phyloP scores from a whole-genome alignment of 1,140 invertebrate species.

The Yoshiicerus persimilis region DNA sequence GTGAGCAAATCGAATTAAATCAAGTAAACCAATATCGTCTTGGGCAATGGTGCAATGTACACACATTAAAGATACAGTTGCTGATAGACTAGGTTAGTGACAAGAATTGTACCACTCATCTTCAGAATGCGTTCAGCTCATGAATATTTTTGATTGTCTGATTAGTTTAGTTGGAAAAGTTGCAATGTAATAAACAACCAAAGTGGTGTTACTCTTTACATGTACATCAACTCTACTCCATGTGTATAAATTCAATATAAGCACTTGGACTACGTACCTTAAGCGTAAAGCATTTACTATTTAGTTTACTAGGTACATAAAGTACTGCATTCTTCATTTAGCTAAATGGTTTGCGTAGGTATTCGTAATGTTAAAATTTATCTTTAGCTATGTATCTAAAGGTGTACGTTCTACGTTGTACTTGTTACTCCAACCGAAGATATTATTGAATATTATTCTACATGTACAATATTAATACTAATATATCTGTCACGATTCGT shows the following conservation, averaged over 20 bases:
- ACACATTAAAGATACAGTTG: not conserved
- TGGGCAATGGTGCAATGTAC: not conserved
- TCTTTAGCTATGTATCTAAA: not conserved
- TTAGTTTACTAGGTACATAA: not conserved
- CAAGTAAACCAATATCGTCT: not conserved
- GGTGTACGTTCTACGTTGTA: not conserved
- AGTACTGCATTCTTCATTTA: not conserved
- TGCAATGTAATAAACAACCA: not conserved
- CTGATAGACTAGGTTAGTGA: not conserved
- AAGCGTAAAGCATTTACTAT: not conserved
- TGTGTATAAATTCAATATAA: too few species aligned
- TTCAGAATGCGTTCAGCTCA: not conserved
- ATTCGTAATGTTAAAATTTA: not conserved
- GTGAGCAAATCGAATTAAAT: not conserved
- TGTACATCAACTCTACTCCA: not conserved
- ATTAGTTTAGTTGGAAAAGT: not conserved
- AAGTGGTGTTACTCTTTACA: not conserved
- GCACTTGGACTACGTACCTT: too few species aligned
- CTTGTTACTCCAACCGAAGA: not conserved
- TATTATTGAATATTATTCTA: not conserved
- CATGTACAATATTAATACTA: not conserved
- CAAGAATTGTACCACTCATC: not conserved
- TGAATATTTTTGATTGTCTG: not conserved
- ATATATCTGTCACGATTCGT: conserved; percentile 17
- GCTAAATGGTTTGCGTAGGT: too few species aligned